Conservation (phyloP, 2,888 invertebrate genomes). For the Chaetoderma sp. region DNA sequence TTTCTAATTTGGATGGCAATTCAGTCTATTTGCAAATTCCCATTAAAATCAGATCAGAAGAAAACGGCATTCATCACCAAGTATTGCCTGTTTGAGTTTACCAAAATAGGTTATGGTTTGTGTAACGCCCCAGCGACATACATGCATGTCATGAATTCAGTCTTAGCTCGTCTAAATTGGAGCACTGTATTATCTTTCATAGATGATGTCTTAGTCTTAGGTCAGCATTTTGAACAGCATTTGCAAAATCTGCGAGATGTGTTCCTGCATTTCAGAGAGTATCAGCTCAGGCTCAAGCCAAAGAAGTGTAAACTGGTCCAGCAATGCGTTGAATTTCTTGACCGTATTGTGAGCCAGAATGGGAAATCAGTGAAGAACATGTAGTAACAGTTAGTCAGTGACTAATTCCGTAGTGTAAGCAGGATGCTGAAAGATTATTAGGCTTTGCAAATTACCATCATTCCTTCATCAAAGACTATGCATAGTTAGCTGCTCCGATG, state of each 20-base stretch:
- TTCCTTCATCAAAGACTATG: constrained; percentile 10
- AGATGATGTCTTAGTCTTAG: constrained; percentile 3
- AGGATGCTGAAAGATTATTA: constrained; percentile 7
- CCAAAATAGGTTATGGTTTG: neutral
- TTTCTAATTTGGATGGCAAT: constrained; percentile 37
- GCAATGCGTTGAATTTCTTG: neutral
- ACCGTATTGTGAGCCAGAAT: neutral
- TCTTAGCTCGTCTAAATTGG: neutral
- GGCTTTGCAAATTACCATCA: constrained; percentile 9
- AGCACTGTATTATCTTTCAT: neutral
- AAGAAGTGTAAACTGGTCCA: neutral
- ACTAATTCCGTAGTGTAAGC: neutral
- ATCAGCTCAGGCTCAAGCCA: constrained; percentile 4
- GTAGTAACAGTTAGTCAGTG: neutral
- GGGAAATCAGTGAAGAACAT: neutral
- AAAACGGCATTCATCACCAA: constrained; percentile 14
- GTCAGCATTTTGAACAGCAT: constrained; percentile 1
- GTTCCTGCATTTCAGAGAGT: neutral
- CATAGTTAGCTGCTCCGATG: neutral
- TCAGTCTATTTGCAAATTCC: constrained; percentile 37
- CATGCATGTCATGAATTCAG: neutral
- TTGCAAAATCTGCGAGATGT: constrained; percentile 1
- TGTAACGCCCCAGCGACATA: no score
- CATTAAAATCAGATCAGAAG: constrained; percentile 12
- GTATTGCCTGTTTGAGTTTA: constrained; percentile 4